phyloP scores from a whole-genome alignment of 2,797 vertebrate genomes.

The Poecilia wingei region DNA sequence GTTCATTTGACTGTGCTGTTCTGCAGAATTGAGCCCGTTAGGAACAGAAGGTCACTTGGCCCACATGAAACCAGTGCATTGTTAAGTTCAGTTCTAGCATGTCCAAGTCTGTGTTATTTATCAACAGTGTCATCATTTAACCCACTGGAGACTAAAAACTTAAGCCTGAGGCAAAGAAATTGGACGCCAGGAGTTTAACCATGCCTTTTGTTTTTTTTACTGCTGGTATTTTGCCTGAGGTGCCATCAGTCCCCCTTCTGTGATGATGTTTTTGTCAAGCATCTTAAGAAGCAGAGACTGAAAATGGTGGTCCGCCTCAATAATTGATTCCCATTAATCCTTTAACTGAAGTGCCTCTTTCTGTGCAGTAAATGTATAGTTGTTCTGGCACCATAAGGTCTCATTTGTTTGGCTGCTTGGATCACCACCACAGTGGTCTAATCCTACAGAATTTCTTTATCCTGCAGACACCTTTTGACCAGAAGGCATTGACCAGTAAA shows the following conservation, averaged over 20 bases:
- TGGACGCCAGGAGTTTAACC: slow-evolving; percentile 55
- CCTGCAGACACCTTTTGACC: slow-evolving; percentile 73
- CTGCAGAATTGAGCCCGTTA: slow-evolving; percentile 60
- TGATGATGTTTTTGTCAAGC: slow-evolving; percentile 67
- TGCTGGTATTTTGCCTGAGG: slow-evolving; percentile 22
- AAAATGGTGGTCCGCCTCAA: slow-evolving; percentile 51
- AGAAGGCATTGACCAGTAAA: slow-evolving; percentile 74
- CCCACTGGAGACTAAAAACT: slow-evolving; percentile 48
- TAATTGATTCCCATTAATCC: slow-evolving; percentile 67
- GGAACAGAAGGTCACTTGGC: slow-evolving; percentile 70
- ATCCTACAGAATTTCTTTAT: slow-evolving; percentile 76
- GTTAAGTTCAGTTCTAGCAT: slow-evolving; percentile 48
- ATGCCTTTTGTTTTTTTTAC: slow-evolving; percentile 26
- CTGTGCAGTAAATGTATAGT: slow-evolving; percentile 64
- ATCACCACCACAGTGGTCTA: slow-evolving; percentile 68
- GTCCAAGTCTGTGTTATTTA: slow-evolving; percentile 37
- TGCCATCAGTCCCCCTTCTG: slow-evolving; percentile 40
- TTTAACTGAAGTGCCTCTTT: slow-evolving; percentile 56
- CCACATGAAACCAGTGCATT: slow-evolving; percentile 50
- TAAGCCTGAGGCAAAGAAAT: slow-evolving; percentile 37
- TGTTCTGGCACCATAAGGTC: slow-evolving; percentile 64
- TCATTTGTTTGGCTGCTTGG: slow-evolving; percentile 67
- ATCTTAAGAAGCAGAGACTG: slow-evolving; percentile 55
- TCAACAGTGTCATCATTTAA: slow-evolving; percentile 26
- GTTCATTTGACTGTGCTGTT: slow-evolving; percentile 60